These are phyloP conservation scores for Hafferia zeledoni DNA, from an alignment of 2,797 vertebrate genomes.

Conservation along the genomic window DNA sequence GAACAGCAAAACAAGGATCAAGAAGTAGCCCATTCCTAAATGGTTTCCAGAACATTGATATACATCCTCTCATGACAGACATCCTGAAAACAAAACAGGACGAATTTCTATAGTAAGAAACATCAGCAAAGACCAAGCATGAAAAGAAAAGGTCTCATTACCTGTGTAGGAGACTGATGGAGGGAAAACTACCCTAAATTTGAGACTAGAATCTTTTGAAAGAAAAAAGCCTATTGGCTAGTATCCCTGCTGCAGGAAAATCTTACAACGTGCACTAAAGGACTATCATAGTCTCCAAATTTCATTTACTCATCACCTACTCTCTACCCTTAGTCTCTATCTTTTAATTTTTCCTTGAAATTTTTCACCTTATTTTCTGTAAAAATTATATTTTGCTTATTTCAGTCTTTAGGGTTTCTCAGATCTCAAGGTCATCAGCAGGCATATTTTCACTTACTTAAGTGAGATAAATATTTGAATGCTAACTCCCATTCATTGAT, in stretches of 20 bases:
- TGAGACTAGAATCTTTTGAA: not conserved
- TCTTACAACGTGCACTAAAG: not conserved
- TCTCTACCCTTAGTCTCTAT: not conserved
- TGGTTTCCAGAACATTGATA: fast-evolving
- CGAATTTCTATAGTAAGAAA: not conserved
- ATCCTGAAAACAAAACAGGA: fast-evolving
- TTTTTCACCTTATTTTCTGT: not conserved
- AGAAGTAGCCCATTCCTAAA: not conserved
- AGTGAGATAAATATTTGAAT: not conserved
- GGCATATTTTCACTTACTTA: not conserved
- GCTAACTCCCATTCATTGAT: not conserved
- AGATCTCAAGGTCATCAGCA: not conserved
- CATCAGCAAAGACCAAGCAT: not conserved
- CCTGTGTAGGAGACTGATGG: not conserved
- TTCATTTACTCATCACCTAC: not conserved
- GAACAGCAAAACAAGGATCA: not conserved
- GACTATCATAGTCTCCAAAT: not conserved
- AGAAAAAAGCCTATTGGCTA: not conserved
- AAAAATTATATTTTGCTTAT: not conserved
- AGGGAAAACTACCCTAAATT: not conserved
- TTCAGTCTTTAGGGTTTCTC: not conserved
- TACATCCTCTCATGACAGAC: not conserved
- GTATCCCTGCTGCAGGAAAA: not conserved
- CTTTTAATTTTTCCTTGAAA: not conserved
- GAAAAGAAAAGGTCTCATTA: not conserved